Evolutionary conservation across 2,113 vertebrate genomes (phyloP).

Genomic region (Oxyruncus cristatus): DNA sequence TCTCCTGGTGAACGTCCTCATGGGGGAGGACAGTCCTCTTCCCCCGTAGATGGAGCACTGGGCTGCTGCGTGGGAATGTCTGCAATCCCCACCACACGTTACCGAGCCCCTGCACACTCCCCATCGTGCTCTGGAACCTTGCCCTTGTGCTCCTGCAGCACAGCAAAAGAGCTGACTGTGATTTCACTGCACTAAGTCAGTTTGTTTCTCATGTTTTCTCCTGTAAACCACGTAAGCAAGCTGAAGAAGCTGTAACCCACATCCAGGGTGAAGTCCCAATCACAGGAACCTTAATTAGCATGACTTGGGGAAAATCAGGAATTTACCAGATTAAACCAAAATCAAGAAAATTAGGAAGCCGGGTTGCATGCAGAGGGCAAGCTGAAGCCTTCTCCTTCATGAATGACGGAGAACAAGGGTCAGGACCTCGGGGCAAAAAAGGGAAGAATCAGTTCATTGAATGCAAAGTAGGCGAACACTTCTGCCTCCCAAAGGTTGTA

Average conservation of each 20-base stretch:
- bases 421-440: not conserved
- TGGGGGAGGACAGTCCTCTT: not conserved
- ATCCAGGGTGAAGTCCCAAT: not conserved
- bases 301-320: not conserved
- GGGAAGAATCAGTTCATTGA: conserved; percentile 44
- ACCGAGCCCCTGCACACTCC: not conserved
- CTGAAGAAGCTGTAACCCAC: not conserved
- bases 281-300: not conserved
- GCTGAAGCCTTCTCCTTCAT: not conserved
- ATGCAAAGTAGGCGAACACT: conserved; percentile 14
- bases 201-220: not conserved
- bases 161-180: not conserved
- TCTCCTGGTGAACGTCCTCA: accelerated
- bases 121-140: not conserved
- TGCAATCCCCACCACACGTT: accelerated
- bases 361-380: not conserved
- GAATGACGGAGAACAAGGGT: not conserved
- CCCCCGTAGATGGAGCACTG: not conserved
- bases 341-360: not conserved
- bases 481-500: conserved; percentile 33
- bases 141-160: not conserved
- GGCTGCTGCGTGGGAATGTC: accelerated
- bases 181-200: not conserved
- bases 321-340: not conserved
- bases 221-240: not conserved